Base-by-base conservation (phyloP, 2,113 vertebrate genomes). In the Rhegmatorhina hoffmannsi region DNA sequence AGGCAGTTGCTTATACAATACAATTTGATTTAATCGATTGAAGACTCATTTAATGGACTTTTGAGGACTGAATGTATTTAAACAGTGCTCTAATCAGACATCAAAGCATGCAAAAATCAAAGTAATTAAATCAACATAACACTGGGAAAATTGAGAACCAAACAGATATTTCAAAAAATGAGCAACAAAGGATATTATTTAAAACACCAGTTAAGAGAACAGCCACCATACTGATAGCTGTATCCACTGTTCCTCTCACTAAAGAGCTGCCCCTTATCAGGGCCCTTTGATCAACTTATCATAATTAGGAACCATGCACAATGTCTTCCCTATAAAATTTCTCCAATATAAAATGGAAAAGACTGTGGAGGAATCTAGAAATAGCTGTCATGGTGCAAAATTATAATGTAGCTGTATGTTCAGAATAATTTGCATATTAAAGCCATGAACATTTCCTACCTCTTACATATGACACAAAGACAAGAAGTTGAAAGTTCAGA, bases 1-100 rank as follows among this genome's bases (percentile, higher is more conserved):
- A 95, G 83, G 93, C 84, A 67, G 44, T 92, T 93, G 33, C 60
- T 78, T 91, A 64, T 94, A 90, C 60, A 89, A 94, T 91, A 95
- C 96, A 91, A 92, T 94, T 94, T 94, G 38, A 92, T 97, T 93
- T 95, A 96, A 96, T 97, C 50, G 2, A 94, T 85, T 96, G 89
- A 95, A 95, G 76, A 68, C 66, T 91, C 84, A 93, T 95, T 97
- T 86, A 95, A 88, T 76, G 47, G 68, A 95, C 68, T 91, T 95
- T 94, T 80, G 75, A 90, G 58, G 40, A 92, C 66, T 6, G 2
- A 97, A 94, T 91, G 29, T 85, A 88, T 94, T 89, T 95, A 93
- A 93, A 88, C 52, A 83, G 31, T 85, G 72, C 33, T 95, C 70
- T 94, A 94, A 95, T 95, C 80, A 95, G 84, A 85, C 75, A 95